Base-by-base conservation (phyloP, 2,113 vertebrate species). In the Drymodes brunneopygia region DNA sequence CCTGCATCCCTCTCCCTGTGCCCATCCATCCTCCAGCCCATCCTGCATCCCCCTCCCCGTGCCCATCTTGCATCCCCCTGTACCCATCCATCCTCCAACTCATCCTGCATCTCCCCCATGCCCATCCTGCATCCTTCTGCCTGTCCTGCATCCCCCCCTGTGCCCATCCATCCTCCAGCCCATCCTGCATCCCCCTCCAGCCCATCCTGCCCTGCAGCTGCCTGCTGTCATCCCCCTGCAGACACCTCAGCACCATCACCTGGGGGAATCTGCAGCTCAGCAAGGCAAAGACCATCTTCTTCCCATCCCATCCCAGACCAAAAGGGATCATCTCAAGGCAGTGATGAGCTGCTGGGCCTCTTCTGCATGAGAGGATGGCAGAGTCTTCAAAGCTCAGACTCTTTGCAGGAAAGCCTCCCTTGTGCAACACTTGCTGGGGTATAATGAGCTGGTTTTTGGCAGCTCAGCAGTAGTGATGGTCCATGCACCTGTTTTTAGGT, bases 221-320 rank as follows among this genome's bases (percentile, higher is more conserved):
- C 48, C 42, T 12, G 35, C 2, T 47, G 25, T 6, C 45, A n/a
- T 4, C 71, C 75, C 65, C 31, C 70, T 54, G 44, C 38, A 27
- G 35, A 2, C 40, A 4, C n/a, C 35, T 8, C 24, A 56, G 45
- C 56, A 3, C n/a, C 14, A 0, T 25, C 2, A 0, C 9, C 2
- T 5, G 23, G 8, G 13, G 36, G 2, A n/a, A n/a, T 31, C 42
- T n/a, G 12, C 28, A 29, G n/a, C 3, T 67, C 38, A n/a, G 70
- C 44, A 28, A 36, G 73, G 57, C 9, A 0, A 36, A 66, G 5
- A 11, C 11, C 0, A 0, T 15, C 53, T 12, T 29, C 15, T 27
- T 14, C 40, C 28, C 18, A 12, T 14, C 40, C 28, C 18, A 12
- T 11, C 71, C n/a, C n/a, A 50, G 27, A 64, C 12, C 2, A 1